These are phyloP conservation scores for Drosophila tanythrix DNA, from an alignment of 2,888 invertebrate genomes.

Conservation along the genomic window DNA sequence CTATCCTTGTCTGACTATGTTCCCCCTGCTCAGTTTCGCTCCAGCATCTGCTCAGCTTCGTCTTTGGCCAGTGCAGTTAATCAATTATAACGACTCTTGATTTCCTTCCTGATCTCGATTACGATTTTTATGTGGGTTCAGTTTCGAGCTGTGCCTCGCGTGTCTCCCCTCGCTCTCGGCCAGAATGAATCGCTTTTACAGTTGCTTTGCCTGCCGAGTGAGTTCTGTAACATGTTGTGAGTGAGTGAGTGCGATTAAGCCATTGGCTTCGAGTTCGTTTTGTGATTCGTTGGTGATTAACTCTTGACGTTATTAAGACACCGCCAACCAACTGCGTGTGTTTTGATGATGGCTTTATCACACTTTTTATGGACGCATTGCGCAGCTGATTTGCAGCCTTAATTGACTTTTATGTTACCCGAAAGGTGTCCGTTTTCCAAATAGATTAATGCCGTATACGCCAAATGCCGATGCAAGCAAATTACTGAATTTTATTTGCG, in stretches of 20 bases:
- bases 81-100: slow-evolving; percentile 84
- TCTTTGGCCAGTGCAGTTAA: slow-evolving; percentile 75
- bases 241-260: slow-evolving; percentile 57
- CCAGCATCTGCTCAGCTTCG: slow-evolving; percentile 1
- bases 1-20: neutral
- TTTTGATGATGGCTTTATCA: slow-evolving; percentile 66
- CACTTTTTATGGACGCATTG: slow-evolving; percentile 57
- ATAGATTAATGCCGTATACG: neutral
- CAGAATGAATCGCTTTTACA: slow-evolving; percentile 52
- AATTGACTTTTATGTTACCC: slow-evolving; percentile 58
- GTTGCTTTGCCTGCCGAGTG: slow-evolving; percentile 36
- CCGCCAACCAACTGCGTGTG: slow-evolving; percentile 53
- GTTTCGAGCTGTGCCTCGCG: slow-evolving; percentile 37
- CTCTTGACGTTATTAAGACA: slow-evolving; percentile 51
- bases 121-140: slow-evolving; percentile 71
- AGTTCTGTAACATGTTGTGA: slow-evolving; percentile 20
- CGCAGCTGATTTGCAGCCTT: slow-evolving; percentile 40
- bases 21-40: neutral
- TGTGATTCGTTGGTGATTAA: slow-evolving; percentile 41
- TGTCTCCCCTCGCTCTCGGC: slow-evolving; percentile 14
- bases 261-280: slow-evolving; percentile 52
- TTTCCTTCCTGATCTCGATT: slow-evolving; percentile 84
- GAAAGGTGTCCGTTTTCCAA: slow-evolving; percentile 3
- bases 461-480: slow-evolving; percentile 23
- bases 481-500: slow-evolving; percentile 25